These are phyloP conservation scores for Brachionus manjavacas DNA, from an alignment of 1,140 invertebrate genomes.

Conservation along the genomic window DNA sequence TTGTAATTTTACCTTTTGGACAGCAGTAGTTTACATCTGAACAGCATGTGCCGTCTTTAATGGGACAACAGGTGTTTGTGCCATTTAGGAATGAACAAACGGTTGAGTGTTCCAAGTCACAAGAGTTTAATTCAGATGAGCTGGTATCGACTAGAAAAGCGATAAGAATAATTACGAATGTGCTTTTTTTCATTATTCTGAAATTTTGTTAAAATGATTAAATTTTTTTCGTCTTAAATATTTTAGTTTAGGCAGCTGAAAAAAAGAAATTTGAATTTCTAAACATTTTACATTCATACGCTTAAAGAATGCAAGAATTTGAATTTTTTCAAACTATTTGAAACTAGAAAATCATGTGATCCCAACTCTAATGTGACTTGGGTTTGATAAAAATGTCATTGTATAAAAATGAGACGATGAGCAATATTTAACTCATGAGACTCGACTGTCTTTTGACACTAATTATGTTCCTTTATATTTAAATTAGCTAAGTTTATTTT, in stretches of 20 bases:
- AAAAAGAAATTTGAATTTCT: background rate
- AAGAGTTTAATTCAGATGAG: background rate
- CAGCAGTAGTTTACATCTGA: constrained; percentile 16
- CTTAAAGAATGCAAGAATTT: background rate
- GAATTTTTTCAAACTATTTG: background rate
- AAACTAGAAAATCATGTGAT: constrained; percentile 2
- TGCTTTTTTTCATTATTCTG: background rate
- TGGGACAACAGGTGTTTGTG: constrained; percentile 25
- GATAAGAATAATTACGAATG: background rate
- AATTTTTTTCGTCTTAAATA: background rate
- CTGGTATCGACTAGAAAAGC: background rate
- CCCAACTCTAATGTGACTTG: background rate
- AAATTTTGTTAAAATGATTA: background rate
- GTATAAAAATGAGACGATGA: background rate
- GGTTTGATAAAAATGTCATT: background rate
- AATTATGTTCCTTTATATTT: background rate
- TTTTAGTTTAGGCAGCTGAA: background rate
- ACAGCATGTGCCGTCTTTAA: constrained; percentile 39
- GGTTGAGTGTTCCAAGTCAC: background rate
- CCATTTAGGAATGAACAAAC: constrained; percentile 6
- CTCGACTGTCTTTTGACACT: background rate
- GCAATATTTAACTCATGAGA: background rate
- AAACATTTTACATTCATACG: background rate
- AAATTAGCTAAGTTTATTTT: background rate
- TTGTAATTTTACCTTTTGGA: constrained; percentile 28